Evolutionary conservation across 2,797 vertebrate species (phyloP), one percentile per base, ranked within the genome.

Genomic region (Rhinogobio ventralis): DNA sequence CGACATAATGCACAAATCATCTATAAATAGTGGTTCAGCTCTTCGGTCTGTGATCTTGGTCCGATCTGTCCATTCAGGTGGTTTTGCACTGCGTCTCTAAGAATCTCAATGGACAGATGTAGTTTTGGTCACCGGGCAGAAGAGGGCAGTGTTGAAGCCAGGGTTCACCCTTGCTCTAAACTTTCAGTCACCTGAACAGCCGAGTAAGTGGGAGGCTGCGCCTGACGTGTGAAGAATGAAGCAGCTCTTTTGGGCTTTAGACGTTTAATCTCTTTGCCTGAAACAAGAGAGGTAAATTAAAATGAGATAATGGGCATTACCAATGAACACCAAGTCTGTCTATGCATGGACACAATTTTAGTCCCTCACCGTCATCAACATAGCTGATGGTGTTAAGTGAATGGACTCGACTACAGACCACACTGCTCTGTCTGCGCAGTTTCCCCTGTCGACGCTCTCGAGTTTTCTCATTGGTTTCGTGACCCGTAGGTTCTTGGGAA

Each of bases 381-480:
- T 99, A 98, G 93, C 96, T 97, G 53, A 99, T 99, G 64, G 97
- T 98, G 86, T 93, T 94, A 0, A 99, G 96, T 0, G 96, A 94
- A 89, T 97, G 95, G 39, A 97, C 93, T 51, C 97, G 94, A 83
- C 95, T 97, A 91, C 96, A 96, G 57, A 98, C 92, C 15, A 98
- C 97, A 0, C 97, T 98, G 93, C 90, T 92, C 83, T 98, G 96
- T 75, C 97, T 93, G 62, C 91, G 95, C 76, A 97, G 93, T 88
- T 93, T 96, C 89, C 94, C 95, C 0, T 93, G 94, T 6, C 93
- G 92, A 23, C 94, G 93, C 20, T 87, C 88, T 2, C 89, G 93
- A 74, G 87, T 87, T 82, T 80, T 85, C 23, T 88, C 46, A 1
- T 86, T 68, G 17, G 66, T 71, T 81, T 45, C 90, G 53, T 72